phyloP scores from a whole-genome alignment of 1,140 invertebrate species.

The Drosophila melanogaster region Release_6_plus_ISO1_MT NT_033777.3:29982501-29983000 shows the following conservation, averaged over 20 bases:
- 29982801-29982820: constrained; percentile 56
- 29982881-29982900: constrained; percentile 74
- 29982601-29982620: constrained; percentile 20
- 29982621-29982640: constrained; percentile 44
- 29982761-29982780: constrained; percentile 81
- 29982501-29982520: constrained; percentile 9
- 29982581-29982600: background rate
- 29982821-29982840: constrained; percentile 48
- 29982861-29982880: constrained; percentile 74
- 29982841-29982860: constrained; percentile 66
- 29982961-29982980: constrained; percentile 49
- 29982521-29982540: background rate
- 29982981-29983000: constrained; percentile 76
- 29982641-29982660: constrained; percentile 13
- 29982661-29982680: constrained; percentile 37
- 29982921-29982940: constrained; percentile 4
- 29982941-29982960: constrained; percentile 3
- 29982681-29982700: constrained; percentile 67
- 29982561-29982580: background rate
- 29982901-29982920: constrained; percentile 34
- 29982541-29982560: constrained; percentile 5
- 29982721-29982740: constrained; percentile 68
- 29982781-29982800: constrained; percentile 82
- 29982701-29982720: constrained; percentile 70
- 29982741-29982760: constrained; percentile 70